phyloP scores from a whole-genome alignment of 2,888 invertebrate species.

The Ctenicera cuprea region DNA sequence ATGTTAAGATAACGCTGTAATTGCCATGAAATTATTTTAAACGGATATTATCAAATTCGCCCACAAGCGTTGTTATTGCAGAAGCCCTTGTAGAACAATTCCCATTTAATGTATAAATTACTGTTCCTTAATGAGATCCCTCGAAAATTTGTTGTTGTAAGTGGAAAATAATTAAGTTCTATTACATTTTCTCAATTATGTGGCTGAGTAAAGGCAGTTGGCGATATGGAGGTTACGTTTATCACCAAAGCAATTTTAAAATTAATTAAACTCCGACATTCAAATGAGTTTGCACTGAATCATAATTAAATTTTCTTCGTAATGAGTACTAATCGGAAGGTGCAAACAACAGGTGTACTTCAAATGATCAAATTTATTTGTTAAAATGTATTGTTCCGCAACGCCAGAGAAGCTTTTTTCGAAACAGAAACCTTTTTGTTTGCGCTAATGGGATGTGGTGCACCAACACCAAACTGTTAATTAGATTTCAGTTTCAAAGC shows the following conservation, averaged over 20 bases:
- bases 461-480: constrained; percentile 28
- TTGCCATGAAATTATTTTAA: constrained; percentile 4
- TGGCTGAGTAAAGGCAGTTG: constrained; percentile 9
- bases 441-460: constrained; percentile 27
- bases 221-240: constrained; percentile 16
- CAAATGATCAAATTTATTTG: constrained; percentile 9
- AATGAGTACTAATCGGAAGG: not conserved
- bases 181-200: constrained; percentile 27
- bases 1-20: not conserved
- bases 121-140: constrained; percentile 27
- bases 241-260: constrained; percentile 19
- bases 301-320: constrained; percentile 1
- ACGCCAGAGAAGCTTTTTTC: not conserved
- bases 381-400: not conserved
- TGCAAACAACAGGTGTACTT: constrained; percentile 4
- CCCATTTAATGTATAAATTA: constrained; percentile 30
- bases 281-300: not conserved
- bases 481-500: constrained; percentile 30
- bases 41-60: constrained; percentile 4
- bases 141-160: constrained; percentile 30
- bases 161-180: constrained; percentile 31
- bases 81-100: constrained; percentile 22
- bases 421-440: constrained; percentile 14
- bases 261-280: constrained; percentile 19
- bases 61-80: constrained; percentile 20